Base-by-base conservation (phyloP, 2,888 invertebrate genomes). In the Athalia cordata region DNA sequence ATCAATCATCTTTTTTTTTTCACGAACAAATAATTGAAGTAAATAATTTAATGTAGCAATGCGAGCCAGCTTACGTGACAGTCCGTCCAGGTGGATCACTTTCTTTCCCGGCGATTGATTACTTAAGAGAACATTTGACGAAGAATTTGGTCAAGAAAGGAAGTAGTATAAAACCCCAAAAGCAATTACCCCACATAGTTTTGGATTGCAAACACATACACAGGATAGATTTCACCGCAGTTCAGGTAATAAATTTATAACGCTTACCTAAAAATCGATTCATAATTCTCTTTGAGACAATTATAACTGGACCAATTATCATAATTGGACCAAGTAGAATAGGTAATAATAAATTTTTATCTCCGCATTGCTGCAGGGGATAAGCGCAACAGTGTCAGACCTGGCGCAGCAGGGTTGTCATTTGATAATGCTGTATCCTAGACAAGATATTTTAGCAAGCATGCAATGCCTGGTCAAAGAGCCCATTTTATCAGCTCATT, bases 161-260 rank as follows among this genome's bases (percentile, higher is more conserved):
- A 11, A 47, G 61, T 9, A 85, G 87, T 52, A 80, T 82, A 61
- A 88, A 89, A 79, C 78, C 82, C 4, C 83, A 81, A 29, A 81
- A 81, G 72, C 82, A 82, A 49, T 84, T 81, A 43, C 83, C 87
- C 55, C 88, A 89, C 13, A 87, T 95, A 29, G 93, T 95, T 15
- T 89, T 95, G 9, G 93, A 95, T 85, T 94, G 94, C 85, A 91
- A 92, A 74, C 92, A 92, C 77, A 91, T 95, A 68, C 92, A 92
- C 77, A 92, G 92, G 83, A 89, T 94, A 82, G 95, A 95, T 87
- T 95, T 93, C 86, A 95, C 95, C 0, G 93, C 94, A 80, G 91
- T 93, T 81, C 93, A 94, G 91, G 95, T 94, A 88, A 81, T 87
- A 84, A 43, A 8, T 4, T 4, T 65, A 65, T 3, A 5, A 64